Evolutionary conservation across 2,113 vertebrate species (phyloP).

Genomic region (Bostrychus sinensis): DNA sequence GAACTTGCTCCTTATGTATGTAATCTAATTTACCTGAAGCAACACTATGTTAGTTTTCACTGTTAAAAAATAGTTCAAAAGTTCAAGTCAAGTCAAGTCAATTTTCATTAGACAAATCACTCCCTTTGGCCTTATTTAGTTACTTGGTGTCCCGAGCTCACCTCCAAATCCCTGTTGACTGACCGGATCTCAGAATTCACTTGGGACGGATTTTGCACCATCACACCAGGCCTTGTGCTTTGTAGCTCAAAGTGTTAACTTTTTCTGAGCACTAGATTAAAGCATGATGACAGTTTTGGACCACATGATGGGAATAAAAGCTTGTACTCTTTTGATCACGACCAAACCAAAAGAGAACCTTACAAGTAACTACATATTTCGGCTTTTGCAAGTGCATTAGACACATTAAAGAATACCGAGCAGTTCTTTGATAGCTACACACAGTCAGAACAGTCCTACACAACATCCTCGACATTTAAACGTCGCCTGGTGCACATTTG

Average conservation of each 20-base stretch:
- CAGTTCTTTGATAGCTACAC: slow-evolving; percentile 12
- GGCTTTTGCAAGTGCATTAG: slow-evolving; percentile 14
- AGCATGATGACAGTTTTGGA: slow-evolving; percentile 5
- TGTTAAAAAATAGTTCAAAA: background rate
- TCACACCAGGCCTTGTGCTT: slow-evolving; percentile 1
- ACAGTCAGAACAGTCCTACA: background rate
- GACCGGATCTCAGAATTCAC: slow-evolving; percentile 7
- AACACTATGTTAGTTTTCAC: background rate
- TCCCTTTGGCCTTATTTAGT: background rate
- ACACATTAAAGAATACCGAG: slow-evolving; percentile 20
- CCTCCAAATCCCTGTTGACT: slow-evolving; percentile 10
- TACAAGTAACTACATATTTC: slow-evolving; percentile 9
- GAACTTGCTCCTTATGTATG: too few species aligned
- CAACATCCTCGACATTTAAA: slow-evolving; percentile 19
- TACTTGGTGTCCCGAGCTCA: background rate
- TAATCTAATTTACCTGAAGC: too few species aligned
- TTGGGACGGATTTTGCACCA: background rate
- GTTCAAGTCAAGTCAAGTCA: background rate
- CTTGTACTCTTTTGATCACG: slow-evolving; percentile 12
- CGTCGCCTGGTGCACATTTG: slow-evolving; percentile 15
- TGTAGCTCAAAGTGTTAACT: slow-evolving; percentile 6
- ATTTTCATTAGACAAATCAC: background rate
- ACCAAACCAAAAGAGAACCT: slow-evolving; percentile 8
- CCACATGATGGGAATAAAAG: slow-evolving; percentile 5
- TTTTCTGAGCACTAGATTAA: slow-evolving; percentile 1